Conservation (phyloP, 2,113 vertebrate genomes). For the mouse (Mus musculus) region DNA sequence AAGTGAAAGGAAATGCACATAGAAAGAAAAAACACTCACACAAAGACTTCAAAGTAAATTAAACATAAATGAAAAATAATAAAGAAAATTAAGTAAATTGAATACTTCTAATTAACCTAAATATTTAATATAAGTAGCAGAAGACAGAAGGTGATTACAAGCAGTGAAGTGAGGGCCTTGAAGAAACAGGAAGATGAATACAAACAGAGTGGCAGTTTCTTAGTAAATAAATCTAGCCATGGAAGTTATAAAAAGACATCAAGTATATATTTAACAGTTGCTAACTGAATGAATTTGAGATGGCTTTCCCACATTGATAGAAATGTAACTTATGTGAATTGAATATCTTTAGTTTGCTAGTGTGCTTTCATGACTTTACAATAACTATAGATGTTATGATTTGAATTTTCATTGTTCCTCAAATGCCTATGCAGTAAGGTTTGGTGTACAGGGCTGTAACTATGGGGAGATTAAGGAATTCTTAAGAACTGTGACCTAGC, state of each 20-base stretch:
- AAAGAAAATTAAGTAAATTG: not conserved
- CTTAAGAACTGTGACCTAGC: not conserved
- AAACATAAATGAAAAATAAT: not conserved
- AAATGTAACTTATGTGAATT: not conserved
- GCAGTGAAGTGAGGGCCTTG: rapidly evolving
- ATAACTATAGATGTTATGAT: not conserved
- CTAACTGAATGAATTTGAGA: not conserved
- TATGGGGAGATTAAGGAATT: not conserved
- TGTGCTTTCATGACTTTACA: not conserved
- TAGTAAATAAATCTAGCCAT: not conserved
- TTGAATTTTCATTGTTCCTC: not conserved
- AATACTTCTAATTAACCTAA: not conserved
- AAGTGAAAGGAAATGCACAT: not conserved
- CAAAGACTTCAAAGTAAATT: not conserved
- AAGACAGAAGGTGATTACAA: not conserved
- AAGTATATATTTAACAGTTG: not conserved
- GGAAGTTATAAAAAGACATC: not conserved
- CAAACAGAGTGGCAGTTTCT: not conserved
- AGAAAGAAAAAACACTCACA: not conserved
- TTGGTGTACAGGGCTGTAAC: not conserved
- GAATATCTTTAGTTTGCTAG: not conserved
- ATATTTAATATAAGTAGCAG: not conserved
- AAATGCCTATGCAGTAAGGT: not conserved
- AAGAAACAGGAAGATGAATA: not conserved
- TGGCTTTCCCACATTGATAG: not conserved